Evolutionary conservation across 2,888 invertebrate species (phyloP).

Genomic region (Xanthorhoe designata): DNA sequence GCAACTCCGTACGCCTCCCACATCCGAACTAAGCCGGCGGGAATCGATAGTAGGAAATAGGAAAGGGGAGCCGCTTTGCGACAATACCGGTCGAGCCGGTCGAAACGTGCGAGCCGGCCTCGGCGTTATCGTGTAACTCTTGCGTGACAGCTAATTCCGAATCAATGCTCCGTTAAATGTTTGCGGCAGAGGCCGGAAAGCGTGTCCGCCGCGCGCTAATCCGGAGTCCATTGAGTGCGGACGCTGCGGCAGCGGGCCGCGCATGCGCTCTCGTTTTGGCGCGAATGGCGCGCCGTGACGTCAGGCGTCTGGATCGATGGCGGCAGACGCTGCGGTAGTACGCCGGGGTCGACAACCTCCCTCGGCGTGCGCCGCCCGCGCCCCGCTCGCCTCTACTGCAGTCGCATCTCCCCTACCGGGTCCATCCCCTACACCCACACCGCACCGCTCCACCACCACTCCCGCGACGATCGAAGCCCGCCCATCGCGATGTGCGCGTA

Average conservation of each 20-base stretch:
- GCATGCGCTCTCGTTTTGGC: slow-evolving; percentile 84
- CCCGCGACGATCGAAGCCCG: slow-evolving; percentile 55
- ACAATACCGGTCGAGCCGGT: slow-evolving; percentile 49
- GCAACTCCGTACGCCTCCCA: slow-evolving; percentile 84
- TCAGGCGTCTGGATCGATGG: slow-evolving; percentile 86
- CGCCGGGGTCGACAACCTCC: slow-evolving; percentile 82
- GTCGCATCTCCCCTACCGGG: slow-evolving; percentile 76
- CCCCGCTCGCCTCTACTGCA: slow-evolving; percentile 79
- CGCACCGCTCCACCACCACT: slow-evolving; percentile 59
- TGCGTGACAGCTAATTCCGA: slow-evolving; percentile 71
- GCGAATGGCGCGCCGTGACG: slow-evolving; percentile 84
- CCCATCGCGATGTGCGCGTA: slow-evolving; percentile 74
- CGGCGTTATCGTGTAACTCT: slow-evolving; percentile 63
- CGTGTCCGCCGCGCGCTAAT: slow-evolving; percentile 77
- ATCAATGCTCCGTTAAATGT: slow-evolving; percentile 67
- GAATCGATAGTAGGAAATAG: slow-evolving; percentile 50
- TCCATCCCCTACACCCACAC: slow-evolving; percentile 66
- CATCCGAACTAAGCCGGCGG: slow-evolving; percentile 56
- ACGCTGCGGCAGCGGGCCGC: slow-evolving; percentile 79
- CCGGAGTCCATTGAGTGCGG: slow-evolving; percentile 80
- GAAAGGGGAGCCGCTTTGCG: slow-evolving; percentile 41
- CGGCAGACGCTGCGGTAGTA: slow-evolving; percentile 86
- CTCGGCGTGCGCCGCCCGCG: slow-evolving; percentile 58
- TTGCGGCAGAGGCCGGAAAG: slow-evolving; percentile 69
- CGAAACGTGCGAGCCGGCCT: slow-evolving; percentile 53